These are phyloP conservation scores for Perizoma affinitatum DNA, from an alignment of 2,888 invertebrate species.

Conservation along the genomic window DNA sequence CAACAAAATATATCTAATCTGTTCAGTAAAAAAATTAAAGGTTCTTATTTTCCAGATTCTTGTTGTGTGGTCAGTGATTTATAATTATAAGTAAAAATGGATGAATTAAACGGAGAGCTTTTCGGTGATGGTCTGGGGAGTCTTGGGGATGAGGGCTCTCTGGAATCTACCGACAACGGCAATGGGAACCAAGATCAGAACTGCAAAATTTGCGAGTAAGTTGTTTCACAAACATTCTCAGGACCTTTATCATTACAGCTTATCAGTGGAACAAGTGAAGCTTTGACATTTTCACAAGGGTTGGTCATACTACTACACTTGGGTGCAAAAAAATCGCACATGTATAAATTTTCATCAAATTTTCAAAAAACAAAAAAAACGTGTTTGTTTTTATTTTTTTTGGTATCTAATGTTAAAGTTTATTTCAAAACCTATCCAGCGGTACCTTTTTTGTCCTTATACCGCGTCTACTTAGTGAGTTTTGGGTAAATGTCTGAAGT, in stretches of 20 bases:
- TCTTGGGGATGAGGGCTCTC: constrained; percentile 78
- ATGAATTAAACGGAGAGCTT: constrained; percentile 83
- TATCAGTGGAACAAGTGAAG: neutral
- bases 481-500: too few relatives aligned
- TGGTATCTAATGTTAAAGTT: too few relatives aligned
- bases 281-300: neutral
- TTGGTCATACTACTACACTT: too few relatives aligned
- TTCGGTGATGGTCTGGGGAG: constrained; percentile 78
- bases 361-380: too few relatives aligned
- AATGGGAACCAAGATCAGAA: constrained; percentile 84
- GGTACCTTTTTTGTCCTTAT: too few relatives aligned
- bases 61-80: constrained; percentile 72
- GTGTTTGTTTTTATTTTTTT: too few relatives aligned
- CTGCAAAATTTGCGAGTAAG: constrained; percentile 87
- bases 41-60: constrained; percentile 66
- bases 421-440: too few relatives aligned
- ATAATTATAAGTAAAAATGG: constrained; percentile 85
- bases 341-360: too few relatives aligned
- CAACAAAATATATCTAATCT: too few relatives aligned
- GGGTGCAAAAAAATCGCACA: too few relatives aligned
- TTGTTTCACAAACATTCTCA: constrained; percentile 32
- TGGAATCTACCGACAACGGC: constrained; percentile 77
- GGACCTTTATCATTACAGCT: neutral
- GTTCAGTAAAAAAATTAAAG: too few relatives aligned
- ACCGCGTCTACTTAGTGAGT: too few relatives aligned